These are phyloP conservation scores for Achlya flavicornis DNA, from an alignment of 2,888 invertebrate species.

Conservation along the genomic window DNA sequence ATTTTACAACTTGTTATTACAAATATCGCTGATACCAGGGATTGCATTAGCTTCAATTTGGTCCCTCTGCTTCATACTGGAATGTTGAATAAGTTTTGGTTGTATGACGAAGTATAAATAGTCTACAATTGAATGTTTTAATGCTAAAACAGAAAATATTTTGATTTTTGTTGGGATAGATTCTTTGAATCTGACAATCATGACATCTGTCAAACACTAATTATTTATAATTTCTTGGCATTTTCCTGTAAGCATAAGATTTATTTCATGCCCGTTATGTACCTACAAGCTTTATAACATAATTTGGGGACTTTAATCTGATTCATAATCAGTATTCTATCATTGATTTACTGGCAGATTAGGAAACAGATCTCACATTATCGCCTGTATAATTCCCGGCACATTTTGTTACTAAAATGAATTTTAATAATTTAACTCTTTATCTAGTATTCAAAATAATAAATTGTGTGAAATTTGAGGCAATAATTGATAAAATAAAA, in stretches of 20 bases:
- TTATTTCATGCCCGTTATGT: not conserved
- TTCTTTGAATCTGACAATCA: conserved; percentile 59
- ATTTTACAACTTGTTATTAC: conserved; percentile 69
- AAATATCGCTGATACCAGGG: too few relatives aligned
- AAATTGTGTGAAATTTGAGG: conserved; percentile 18
- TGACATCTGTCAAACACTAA: conserved; percentile 69
- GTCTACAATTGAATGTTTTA: conserved; percentile 32
- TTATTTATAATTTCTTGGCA: not conserved
- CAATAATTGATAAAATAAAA: conserved; percentile 32
- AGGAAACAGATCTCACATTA: conserved; percentile 62
- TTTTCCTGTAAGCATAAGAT: not conserved
- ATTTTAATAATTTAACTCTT: not conserved
- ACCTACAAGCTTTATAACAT: conserved; percentile 17
- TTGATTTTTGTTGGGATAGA: conserved; percentile 49
- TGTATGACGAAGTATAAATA: conserved; percentile 25
- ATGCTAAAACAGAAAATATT: conserved; percentile 59
- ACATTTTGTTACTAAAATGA: conserved; percentile 43
- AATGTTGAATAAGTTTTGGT: conserved; percentile 35
- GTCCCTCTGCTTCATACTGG: conserved; percentile 75
- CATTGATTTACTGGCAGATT: conserved; percentile 30
- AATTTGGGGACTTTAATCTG: conserved; percentile 6
- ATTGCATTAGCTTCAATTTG: conserved; percentile 60
- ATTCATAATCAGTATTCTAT: conserved; percentile 17
- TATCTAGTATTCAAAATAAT: not conserved
- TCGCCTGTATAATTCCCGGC: conserved; percentile 45